A percentile compares a stretch with the other conserved stretches of the same genome.
Evolutionary conservation across 1,140 invertebrate species (phyloP).

Genomic region (Drosophila funebris): DNA sequence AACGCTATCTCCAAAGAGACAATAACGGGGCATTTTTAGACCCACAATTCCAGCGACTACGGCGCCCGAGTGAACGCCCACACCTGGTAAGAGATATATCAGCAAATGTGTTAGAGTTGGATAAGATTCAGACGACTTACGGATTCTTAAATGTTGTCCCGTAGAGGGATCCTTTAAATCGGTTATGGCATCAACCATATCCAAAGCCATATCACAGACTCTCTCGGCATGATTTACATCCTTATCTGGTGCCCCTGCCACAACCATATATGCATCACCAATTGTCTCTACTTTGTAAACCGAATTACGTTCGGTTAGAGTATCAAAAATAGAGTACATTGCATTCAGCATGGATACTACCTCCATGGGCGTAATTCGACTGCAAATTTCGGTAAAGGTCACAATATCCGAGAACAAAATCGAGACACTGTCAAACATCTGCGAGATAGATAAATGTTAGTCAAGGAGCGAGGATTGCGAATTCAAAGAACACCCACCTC

Average conservation of each 20-base stretch:
- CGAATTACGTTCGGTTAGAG: conserved; percentile 94
- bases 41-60: conserved; percentile 98
- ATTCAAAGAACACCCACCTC: too few relatives aligned
- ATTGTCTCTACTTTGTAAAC: conserved; percentile 99
- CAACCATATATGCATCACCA: conserved; percentile 98
- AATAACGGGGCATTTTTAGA: conserved; percentile 94
- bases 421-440: conserved; percentile 97
- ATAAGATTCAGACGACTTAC: conserved; percentile 78
- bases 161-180: conserved; percentile 96
- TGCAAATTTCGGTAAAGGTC: conserved; percentile 98
- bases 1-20: conserved; percentile 95
- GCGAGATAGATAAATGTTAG: background rate
- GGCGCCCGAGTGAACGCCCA: conserved; percentile 95
- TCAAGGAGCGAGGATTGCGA: too few relatives aligned
- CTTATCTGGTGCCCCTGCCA: conserved; percentile 96
- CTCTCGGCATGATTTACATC: conserved; percentile 95
- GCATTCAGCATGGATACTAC: conserved; percentile 98
- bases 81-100: conserved; percentile 66
- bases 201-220: conserved; percentile 97
- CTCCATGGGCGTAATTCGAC: conserved; percentile 96
- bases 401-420: conserved; percentile 98
- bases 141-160: conserved; percentile 93
- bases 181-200: conserved; percentile 97
- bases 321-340: conserved; percentile 97
- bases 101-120: background rate